A percentile compares a stretch with the other conserved stretches of the same genome.
These are phyloP conservation scores for Stegana nigrithorax DNA, from an alignment of 2,888 invertebrate species.

Conservation along the genomic window DNA sequence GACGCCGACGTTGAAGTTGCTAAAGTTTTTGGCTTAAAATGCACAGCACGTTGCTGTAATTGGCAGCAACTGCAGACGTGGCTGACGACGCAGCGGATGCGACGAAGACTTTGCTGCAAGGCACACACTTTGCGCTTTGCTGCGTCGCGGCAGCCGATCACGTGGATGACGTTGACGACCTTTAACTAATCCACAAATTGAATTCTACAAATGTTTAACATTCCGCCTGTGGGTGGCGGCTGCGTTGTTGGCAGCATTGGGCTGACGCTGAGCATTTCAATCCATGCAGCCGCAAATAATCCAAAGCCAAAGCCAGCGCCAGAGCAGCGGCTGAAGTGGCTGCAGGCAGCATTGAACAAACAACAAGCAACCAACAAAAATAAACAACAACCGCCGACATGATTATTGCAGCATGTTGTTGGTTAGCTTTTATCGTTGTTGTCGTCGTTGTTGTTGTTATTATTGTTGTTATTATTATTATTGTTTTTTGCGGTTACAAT, in stretches of 20 bases:
- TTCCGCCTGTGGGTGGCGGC: background rate
- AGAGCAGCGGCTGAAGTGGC: too few species aligned
- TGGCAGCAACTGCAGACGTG: slow-evolving; percentile 13
- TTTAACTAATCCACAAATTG: slow-evolving; percentile 24
- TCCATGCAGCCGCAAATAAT: background rate
- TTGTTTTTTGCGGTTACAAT: background rate
- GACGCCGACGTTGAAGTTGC: background rate
- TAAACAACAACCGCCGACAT: background rate
- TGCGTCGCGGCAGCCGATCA: background rate
- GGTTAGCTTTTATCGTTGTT: background rate
- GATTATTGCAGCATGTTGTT: slow-evolving; percentile 14
- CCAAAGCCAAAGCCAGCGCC: too few species aligned
- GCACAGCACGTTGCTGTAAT: slow-evolving; percentile 10
- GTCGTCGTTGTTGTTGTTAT: background rate
- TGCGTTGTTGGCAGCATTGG: too few species aligned
- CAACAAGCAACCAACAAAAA: background rate
- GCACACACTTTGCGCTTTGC: background rate
- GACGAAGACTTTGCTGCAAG: background rate
- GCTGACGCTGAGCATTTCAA: too few species aligned
- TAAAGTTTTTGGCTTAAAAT: slow-evolving; percentile 1
- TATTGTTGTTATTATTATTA: background rate
- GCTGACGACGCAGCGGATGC: background rate
- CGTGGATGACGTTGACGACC: slow-evolving; percentile 2
- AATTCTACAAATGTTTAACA: slow-evolving; percentile 32
- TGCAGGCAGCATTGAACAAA: background rate